A percentile compares a stretch with the other conserved stretches of the same genome.
Conservation (phyloP, 2,797 vertebrate genomes). For the Dipus sagitta region DNA sequence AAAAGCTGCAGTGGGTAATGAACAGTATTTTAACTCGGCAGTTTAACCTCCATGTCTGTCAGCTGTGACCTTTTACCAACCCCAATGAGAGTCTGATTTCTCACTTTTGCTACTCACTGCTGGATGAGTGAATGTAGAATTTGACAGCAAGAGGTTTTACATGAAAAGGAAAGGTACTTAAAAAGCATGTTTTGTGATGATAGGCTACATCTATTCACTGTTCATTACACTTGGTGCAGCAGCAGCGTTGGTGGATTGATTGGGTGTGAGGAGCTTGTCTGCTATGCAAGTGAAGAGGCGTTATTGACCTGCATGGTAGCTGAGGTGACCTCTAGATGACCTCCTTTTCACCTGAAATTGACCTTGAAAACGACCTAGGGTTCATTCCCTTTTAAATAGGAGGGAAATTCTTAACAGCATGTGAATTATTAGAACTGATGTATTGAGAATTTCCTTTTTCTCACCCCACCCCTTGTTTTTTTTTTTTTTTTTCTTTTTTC, state of each 20-base stretch:
- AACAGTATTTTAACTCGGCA: constrained; percentile 99
- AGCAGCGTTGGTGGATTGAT: constrained; percentile 91
- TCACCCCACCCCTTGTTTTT: not conserved
- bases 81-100: constrained; percentile 98
- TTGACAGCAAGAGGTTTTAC: constrained; percentile 99
- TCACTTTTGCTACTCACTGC: constrained; percentile 92
- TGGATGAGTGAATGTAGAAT: constrained; percentile 95
- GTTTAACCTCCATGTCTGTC: constrained; percentile 99
- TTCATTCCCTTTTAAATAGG: constrained; percentile 91
- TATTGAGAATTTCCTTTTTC: constrained; percentile 88
- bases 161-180: constrained; percentile 99
- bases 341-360: constrained; percentile 98
- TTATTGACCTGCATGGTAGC: constrained; percentile 97
- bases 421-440: constrained; percentile 94
- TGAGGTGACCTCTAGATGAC: constrained; percentile 94
- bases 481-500: constrained; percentile 54
- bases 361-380: constrained; percentile 95
- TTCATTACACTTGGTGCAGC: constrained; percentile 91
- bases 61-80: constrained; percentile 99
- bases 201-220: constrained; percentile 97
- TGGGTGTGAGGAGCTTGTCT: constrained; percentile 93
- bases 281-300: constrained; percentile 91
- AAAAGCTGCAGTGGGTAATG: constrained; percentile 97
- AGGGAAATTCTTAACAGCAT: constrained; percentile 91
- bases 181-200: constrained; percentile 99